These are phyloP conservation scores for Psilopsiagon aurifrons DNA, from an alignment of 2,113 vertebrate species.

Conservation along the genomic window DNA sequence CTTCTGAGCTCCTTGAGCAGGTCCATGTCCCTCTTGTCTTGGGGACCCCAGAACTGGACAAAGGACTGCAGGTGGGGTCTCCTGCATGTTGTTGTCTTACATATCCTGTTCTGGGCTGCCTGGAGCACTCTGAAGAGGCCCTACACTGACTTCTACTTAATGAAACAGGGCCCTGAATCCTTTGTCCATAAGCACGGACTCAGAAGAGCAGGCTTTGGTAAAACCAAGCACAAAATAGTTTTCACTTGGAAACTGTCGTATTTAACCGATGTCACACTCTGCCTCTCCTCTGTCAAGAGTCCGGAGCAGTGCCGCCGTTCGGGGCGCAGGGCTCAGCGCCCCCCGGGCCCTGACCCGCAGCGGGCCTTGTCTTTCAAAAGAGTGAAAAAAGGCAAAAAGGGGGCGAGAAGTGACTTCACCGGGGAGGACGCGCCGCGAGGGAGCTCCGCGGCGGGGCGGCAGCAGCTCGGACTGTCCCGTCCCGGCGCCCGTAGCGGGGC, in stretches of 20 bases:
- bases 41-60: neutral
- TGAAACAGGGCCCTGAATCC: neutral
- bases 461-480: neutral
- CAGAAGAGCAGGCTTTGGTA: neutral
- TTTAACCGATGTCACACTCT: neutral
- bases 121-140: neutral
- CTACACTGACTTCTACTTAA: neutral
- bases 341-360: neutral
- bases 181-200: neutral
- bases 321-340: neutral
- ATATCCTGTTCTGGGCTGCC: neutral
- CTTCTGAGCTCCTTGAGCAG: neutral
- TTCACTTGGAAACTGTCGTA: neutral
- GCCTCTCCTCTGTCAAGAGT: no score
- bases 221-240: neutral
- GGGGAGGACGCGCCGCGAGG: rapidly evolving
- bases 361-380: neutral
- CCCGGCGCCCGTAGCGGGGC: neutral
- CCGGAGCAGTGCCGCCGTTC: no score
- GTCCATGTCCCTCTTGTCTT: neutral
- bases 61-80: neutral
- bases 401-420: neutral
- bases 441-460: no score
- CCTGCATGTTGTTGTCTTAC: neutral
- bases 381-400: neutral